Conservation (phyloP, 2,113 vertebrate genomes). For the Myrmecophaga tridactyla region DNA sequence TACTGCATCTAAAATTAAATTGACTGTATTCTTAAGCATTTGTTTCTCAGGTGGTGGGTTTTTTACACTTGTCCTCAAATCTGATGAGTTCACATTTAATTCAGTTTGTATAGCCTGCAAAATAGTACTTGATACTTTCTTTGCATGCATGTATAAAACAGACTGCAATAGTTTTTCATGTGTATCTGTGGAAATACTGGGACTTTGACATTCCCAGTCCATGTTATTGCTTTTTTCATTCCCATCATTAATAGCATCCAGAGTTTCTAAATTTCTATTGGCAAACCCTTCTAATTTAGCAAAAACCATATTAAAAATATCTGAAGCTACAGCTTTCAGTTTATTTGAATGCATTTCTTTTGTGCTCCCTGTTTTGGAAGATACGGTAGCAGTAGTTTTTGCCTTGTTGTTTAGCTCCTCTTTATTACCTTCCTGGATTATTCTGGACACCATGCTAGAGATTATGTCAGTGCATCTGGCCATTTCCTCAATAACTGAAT, state of each 20-base stretch:
- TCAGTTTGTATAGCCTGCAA: constrained; percentile 71
- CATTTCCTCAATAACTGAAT: constrained; percentile 62
- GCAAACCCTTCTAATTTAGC: constrained; percentile 67
- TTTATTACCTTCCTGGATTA: neutral
- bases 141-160: constrained; percentile 52
- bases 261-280: constrained; percentile 42
- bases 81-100: constrained; percentile 52
- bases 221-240: neutral
- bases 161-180: constrained; percentile 36
- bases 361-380: neutral
- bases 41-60: constrained; percentile 28
- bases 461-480: constrained; percentile 60
- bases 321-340: constrained; percentile 52
- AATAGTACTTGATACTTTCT: constrained; percentile 62
- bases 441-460: constrained; percentile 49
- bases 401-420: neutral
- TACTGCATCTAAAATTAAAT: constrained; percentile 63
- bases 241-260: neutral
- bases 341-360: constrained; percentile 15
- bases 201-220: neutral
- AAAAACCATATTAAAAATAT: constrained; percentile 73
- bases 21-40: constrained; percentile 51
- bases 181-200: neutral
- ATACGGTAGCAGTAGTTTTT: neutral
- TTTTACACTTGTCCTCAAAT: neutral